Evolutionary conservation across 2,888 invertebrate species (phyloP).

Genomic region (Desoria tigrina): DNA sequence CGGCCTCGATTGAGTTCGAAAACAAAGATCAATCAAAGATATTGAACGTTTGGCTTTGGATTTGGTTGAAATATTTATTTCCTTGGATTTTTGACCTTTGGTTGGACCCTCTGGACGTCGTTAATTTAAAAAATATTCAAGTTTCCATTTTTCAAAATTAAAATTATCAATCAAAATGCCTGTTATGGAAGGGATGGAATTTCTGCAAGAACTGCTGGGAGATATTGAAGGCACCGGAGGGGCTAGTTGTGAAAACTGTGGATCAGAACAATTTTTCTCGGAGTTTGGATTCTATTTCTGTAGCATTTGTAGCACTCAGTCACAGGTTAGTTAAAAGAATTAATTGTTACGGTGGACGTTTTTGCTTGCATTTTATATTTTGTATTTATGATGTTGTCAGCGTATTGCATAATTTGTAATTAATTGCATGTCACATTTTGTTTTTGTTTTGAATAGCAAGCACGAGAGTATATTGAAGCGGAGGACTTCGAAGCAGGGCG

Average conservation of each 20-base stretch:
- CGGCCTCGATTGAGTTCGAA: no score
- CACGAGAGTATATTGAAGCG: slow-evolving; percentile 27
- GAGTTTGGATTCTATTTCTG: slow-evolving; percentile 50
- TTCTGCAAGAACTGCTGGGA: not conserved
- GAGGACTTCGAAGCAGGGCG: slow-evolving; percentile 7
- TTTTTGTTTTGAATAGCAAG: slow-evolving; percentile 21
- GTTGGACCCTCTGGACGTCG: no score
- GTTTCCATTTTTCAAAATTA: no score
- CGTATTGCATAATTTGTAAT: slow-evolving; percentile 1
- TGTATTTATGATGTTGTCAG: no score
- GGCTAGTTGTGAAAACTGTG: slow-evolving; percentile 41
- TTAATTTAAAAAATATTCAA: no score
- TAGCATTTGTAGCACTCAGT: slow-evolving; percentile 44
- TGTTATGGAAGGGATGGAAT: not conserved
- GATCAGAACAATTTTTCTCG: slow-evolving; percentile 24
- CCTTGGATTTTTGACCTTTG: no score
- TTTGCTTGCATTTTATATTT: no score
- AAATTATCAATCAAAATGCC: no score
- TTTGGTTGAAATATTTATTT: no score
- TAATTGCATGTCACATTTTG: not conserved
- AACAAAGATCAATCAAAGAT: no score
- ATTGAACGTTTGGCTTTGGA: no score
- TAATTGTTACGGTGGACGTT: slow-evolving; percentile 6
- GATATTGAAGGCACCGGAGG: not conserved
- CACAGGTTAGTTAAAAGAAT: slow-evolving; percentile 39